Base-by-base conservation (phyloP, 1,140 invertebrate genomes). In the Probaryconus sp. region DNA sequence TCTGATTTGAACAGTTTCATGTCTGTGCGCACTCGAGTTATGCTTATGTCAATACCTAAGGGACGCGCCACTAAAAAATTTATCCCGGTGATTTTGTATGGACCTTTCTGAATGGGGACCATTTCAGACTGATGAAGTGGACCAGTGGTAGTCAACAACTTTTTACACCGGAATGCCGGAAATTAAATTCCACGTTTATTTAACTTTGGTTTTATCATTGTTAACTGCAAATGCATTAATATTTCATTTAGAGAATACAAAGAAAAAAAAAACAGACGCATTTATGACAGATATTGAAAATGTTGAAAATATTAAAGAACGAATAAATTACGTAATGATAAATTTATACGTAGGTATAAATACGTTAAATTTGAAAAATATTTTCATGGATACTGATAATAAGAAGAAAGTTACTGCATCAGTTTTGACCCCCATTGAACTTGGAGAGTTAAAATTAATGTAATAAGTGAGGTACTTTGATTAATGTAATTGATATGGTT, bases 401-500 rank as follows among this genome's bases (percentile, higher is more conserved):
- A n/a, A n/a, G n/a, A n/a, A n/a, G n/a, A n/a, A n/a, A n/a, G n/a
- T n/a, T n/a, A n/a, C n/a, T n/a, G n/a, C n/a, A n/a, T n/a, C n/a
- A n/a, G n/a, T n/a, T n/a, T n/a, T n/a, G n/a, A n/a, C n/a, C n/a
- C n/a, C n/a, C n/a, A n/a, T 31, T 28, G 11, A 53, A 43, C 28
- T 24, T 37, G 3, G 16, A 2, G 9, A 5, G 9, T 14, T 31
- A 17, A 58, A 58, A 43, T 45, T 58, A 45, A 42, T 14, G 24
- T 16, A 42, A 56, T 56, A 56, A 42, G 26, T 14, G 38, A 13
- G 16, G 51, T 30, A 30, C 38, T 56, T 56, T 45, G 53, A 58
- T 58, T 58, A 58, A 58, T 60, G 21, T 60, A 47, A 60, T 60
- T 60, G 43, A 60, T 60, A 60, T 30, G 33, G 33, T 20, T 17